Evolutionary conservation across 2,888 invertebrate species (phyloP), one percentile per base, ranked within the genome.

Genomic region (Eupithecia vulgata): DNA sequence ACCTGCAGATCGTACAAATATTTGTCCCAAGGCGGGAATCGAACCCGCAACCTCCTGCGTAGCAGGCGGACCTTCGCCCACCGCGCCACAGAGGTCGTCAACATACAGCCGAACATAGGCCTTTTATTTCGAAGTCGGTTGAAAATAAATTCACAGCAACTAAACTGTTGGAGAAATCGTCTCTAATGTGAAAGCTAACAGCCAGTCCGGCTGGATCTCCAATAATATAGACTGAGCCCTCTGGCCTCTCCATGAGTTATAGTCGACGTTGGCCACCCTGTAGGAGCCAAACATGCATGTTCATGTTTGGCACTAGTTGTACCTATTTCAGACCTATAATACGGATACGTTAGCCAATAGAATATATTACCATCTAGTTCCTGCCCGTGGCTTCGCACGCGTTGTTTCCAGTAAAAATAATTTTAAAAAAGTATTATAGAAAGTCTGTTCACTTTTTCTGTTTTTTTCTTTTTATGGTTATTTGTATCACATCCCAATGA

Each of bases 191-290:
- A 76, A 76, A 76, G 73, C 68, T 15, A 12, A 64, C 66, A 70
- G 34, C 57, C 61, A n/a, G 70, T 68, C 48, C 61, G 34, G 57
- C 57, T 57, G 78, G 73, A 75, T 76, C 66, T 70, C 70, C 73
- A 74, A 75, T 76, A 75, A 78, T 76, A 75, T 73, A 69, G 48
- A 69, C 68, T 75, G 72, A 78, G 75, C 78, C 21, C 21, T 30
- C 30, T 17, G 45, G 45, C 45, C 70, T 52, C 68, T 73, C 67
- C 72, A 76, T 78, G 78, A 78, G 75, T 76, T 78, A 78, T 76
- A 67, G 73, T 73, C 57, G 37, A 12, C 57, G n/a, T 17, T 34
- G 61, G 17, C 61, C 34, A 15, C 59, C 12, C 25, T 25, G 57
- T 57, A 2, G 4, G 10, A 21, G 57, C 10, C 52, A 57, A 1